Conservation (phyloP, 1,140 invertebrate species). For the Caenorhabditis briggsae region DNA sequence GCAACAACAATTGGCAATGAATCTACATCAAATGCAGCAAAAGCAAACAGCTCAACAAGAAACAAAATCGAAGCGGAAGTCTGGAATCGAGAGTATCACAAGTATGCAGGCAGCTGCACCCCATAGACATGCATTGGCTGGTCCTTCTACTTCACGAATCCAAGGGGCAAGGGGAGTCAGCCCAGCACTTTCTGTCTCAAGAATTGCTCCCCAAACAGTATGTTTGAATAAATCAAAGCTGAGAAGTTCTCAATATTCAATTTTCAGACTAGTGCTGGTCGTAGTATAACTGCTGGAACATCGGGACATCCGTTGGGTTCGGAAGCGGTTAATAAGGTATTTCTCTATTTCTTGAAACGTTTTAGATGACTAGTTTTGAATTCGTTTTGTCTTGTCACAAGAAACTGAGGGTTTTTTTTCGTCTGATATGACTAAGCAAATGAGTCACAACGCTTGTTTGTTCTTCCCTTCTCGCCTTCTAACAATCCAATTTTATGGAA, state of each 20-base stretch:
- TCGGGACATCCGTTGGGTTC: not conserved
- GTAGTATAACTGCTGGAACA: constrained; percentile 35
- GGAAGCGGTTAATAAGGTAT: not conserved
- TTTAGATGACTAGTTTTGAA: not conserved
- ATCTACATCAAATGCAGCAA: not conserved
- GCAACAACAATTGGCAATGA: not conserved
- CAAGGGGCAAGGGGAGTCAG: constrained; percentile 3
- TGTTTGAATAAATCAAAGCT: not conserved
- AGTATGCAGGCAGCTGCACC: constrained; percentile 37
- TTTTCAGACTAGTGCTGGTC: constrained; percentile 15
- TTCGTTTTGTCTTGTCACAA: not conserved
- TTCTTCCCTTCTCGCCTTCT: not conserved
- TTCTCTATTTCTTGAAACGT: not conserved
- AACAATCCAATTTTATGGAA: not conserved
- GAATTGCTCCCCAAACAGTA: not conserved
- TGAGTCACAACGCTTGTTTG: constrained; percentile 16
- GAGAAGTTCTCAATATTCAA: not conserved
- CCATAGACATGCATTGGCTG: not conserved
- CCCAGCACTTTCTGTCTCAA: not conserved
- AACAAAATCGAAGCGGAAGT: constrained; percentile 4
- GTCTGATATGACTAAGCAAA: not conserved
- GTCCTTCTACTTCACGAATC: not conserved
- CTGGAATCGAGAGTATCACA: constrained; percentile 47
- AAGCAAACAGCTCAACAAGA: not conserved
- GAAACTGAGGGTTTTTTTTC: not conserved